These are phyloP conservation scores for Amia ocellicauda DNA, from an alignment of 2,113 vertebrate species.

Conservation along the genomic window DNA sequence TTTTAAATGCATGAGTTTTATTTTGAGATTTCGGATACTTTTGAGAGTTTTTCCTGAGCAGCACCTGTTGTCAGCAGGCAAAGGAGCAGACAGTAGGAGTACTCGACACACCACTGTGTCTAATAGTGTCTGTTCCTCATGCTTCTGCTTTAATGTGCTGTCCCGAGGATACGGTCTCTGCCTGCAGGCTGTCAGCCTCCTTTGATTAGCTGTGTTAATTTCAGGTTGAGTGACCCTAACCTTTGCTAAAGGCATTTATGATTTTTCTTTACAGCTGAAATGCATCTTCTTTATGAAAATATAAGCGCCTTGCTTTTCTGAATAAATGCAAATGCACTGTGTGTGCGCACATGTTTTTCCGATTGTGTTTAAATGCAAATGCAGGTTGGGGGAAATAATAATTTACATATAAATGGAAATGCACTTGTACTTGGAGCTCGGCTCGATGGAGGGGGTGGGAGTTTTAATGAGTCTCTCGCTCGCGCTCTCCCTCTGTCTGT, in stretches of 20 bases:
- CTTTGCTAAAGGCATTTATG: neutral
- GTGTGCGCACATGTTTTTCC: too few species aligned
- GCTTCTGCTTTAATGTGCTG: neutral
- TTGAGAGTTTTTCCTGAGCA: too few species aligned
- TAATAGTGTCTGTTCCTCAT: too few species aligned
- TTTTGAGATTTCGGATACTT: too few species aligned
- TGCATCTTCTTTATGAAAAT: constrained; percentile 20
- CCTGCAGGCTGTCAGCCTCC: neutral
- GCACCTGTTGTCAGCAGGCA: too few species aligned
- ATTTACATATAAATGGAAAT: too few species aligned
- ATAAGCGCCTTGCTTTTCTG: neutral
- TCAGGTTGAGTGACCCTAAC: neutral
- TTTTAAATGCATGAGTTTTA: too few species aligned
- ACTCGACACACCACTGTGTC: too few species aligned
- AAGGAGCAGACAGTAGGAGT: too few species aligned
- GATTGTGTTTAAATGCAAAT: constrained; percentile 16
- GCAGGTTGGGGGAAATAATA: too few species aligned
- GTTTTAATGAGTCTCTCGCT: too few species aligned
- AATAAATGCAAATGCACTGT: constrained; percentile 39
- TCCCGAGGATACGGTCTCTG: neutral
- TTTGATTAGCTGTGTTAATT: neutral
- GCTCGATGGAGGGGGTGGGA: neutral
- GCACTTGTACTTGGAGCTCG: neutral
- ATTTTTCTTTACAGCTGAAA: neutral
- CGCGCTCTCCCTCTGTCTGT: neutral